These are phyloP conservation scores for Myripristis jacobus DNA, from an alignment of 2,797 vertebrate species.

Conservation along the genomic window DNA sequence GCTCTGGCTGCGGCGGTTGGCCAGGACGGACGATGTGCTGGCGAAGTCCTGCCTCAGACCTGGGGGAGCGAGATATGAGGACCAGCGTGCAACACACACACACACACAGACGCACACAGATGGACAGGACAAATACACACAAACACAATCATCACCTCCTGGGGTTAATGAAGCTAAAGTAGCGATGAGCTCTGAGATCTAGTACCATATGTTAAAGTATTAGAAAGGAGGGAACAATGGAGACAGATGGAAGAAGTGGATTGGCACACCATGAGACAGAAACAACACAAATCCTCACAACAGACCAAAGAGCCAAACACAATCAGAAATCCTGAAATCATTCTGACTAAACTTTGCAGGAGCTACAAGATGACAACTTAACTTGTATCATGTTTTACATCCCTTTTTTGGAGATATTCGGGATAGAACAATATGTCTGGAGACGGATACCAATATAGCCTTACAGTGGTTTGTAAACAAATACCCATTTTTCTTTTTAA, in stretches of 20 bases:
- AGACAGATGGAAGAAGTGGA: constrained; percentile 31
- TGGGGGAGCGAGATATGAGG: constrained; percentile 69
- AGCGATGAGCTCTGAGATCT: constrained; percentile 82
- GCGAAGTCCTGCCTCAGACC: constrained; percentile 96
- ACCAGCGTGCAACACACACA: constrained; percentile 24
- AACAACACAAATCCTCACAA: background rate
- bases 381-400: no score
- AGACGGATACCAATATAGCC: no score
- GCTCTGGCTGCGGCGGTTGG: constrained; percentile 87
- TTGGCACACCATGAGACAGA: background rate
- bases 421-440: no score
- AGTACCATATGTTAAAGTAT: constrained; percentile 66
- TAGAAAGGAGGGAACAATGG: constrained; percentile 46
- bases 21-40: constrained; percentile 84
- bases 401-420: no score
- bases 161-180: constrained; percentile 83
- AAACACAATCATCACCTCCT: constrained; percentile 67
- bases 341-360: no score
- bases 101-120: constrained; percentile 12
- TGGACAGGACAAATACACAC: constrained; percentile 26
- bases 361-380: no score
- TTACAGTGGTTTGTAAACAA: no score
- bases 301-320: background rate
- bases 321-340: no score
- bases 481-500: no score